Conservation (phyloP, 1,140 invertebrate species). For the Caenorhabditis brenneri region DNA sequence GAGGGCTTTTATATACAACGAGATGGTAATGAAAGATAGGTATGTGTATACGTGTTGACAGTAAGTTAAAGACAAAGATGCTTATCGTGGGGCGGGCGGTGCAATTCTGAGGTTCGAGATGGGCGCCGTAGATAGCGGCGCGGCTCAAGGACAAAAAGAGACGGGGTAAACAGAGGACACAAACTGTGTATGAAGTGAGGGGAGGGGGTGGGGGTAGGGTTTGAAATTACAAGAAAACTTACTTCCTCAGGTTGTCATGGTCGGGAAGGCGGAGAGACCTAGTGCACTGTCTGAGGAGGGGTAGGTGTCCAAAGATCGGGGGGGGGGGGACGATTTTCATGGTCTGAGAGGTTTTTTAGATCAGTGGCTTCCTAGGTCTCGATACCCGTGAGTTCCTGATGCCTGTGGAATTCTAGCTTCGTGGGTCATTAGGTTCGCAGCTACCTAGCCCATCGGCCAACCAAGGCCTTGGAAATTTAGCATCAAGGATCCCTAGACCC, state of each 20-base stretch:
- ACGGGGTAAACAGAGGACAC: not conserved
- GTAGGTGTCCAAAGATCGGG: no score
- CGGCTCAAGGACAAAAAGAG: not conserved
- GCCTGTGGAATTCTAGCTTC: no score
- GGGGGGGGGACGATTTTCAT: no score
- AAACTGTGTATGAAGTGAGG: not conserved
- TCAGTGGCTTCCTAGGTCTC: no score
- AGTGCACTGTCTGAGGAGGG: no score
- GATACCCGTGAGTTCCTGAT: no score
- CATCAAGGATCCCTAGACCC: no score
- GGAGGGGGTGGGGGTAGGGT: not conserved
- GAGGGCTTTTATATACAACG: not conserved
- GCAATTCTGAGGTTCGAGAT: slow-evolving; percentile 31
- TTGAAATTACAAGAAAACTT: not conserved
- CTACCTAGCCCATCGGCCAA: no score
- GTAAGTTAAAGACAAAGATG: slow-evolving; percentile 8
- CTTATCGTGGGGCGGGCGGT: not conserved
- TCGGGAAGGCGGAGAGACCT: no score
- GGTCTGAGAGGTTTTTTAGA: no score
- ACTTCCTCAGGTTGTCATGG: not conserved
- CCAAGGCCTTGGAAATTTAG: no score
- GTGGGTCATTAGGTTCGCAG: no score
- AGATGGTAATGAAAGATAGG: not conserved
- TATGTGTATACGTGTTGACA: not conserved
- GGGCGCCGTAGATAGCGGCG: not conserved